phyloP scores from a whole-genome alignment of 2,888 invertebrate genomes.

The Rhingia rostrata region DNA sequence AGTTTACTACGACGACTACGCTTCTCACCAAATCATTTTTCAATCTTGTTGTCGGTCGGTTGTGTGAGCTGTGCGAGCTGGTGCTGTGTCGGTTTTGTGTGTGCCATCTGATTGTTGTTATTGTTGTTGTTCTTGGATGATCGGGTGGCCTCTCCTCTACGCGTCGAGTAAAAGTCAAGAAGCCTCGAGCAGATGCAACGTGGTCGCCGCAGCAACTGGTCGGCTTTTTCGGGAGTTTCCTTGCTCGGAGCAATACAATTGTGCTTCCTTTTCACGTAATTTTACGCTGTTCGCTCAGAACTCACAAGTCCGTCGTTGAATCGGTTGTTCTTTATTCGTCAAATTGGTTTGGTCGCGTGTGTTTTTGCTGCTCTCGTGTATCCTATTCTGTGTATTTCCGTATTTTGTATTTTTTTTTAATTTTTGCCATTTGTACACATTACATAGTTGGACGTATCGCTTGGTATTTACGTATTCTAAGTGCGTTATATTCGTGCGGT shows the following conservation, averaged over 20 bases:
- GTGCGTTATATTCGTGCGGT: conserved; percentile 31
- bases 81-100: conserved; percentile 49
- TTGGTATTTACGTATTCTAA: conserved; percentile 13
- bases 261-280: conserved; percentile 47
- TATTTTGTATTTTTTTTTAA: conserved; percentile 1
- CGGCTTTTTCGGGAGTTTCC: conserved; percentile 75
- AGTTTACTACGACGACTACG: conserved; percentile 61
- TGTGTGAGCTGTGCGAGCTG: conserved; percentile 41
- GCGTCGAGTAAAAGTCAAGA: conserved; percentile 78
- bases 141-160: conserved; percentile 66
- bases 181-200: conserved; percentile 79
- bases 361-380: conserved; percentile 18
- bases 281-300: conserved; percentile 20
- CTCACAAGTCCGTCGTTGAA: conserved; percentile 2
- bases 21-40: conserved; percentile 72
- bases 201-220: conserved; percentile 79
- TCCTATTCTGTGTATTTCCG: conserved; percentile 16
- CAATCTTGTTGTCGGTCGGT: conserved; percentile 67
- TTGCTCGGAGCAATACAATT: conserved; percentile 62
- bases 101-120: conserved; percentile 61
- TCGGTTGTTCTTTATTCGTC: conserved; percentile 47
- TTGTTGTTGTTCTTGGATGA: conserved; percentile 60
- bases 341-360: conserved; percentile 17
- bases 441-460: too few species aligned
- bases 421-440: neutral